phyloP scores from a whole-genome alignment of 2,113 vertebrate genomes.

The Acinonyx jubatus region DNA sequence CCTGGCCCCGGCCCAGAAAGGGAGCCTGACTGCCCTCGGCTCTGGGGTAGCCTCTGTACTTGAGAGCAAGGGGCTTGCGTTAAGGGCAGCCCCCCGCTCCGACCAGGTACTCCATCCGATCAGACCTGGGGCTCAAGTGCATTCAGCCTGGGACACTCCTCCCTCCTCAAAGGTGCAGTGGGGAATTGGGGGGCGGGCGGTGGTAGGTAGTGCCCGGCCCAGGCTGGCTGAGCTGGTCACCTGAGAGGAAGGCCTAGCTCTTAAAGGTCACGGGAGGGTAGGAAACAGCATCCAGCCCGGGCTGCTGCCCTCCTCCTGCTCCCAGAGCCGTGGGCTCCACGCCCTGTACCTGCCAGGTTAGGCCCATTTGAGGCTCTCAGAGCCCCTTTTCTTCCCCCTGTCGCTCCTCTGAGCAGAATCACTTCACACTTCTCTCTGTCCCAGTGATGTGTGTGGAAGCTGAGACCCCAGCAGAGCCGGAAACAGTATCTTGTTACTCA shows the following conservation, averaged over 20 bases:
- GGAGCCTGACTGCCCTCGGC: background rate
- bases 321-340: background rate
- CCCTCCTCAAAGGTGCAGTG: background rate
- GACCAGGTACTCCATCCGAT: background rate
- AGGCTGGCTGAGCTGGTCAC: background rate
- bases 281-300: background rate
- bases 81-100: background rate
- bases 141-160: background rate
- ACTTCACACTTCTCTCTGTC: background rate
- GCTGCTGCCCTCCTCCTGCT: background rate
- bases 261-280: background rate
- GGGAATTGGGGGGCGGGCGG: accelerated
- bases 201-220: background rate
- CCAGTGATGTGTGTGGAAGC: background rate
- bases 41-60: background rate
- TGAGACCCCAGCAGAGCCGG: background rate
- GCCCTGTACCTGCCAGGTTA: background rate
- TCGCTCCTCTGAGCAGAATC: background rate
- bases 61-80: background rate
- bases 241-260: background rate
- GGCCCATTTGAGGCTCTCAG: background rate
- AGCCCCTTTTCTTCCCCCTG: background rate
- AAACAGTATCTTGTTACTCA: background rate
- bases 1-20: background rate
- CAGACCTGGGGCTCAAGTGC: background rate